These are phyloP conservation scores for Myripristis jacobus DNA, from an alignment of 2,797 vertebrate species.

Conservation along the genomic window DNA sequence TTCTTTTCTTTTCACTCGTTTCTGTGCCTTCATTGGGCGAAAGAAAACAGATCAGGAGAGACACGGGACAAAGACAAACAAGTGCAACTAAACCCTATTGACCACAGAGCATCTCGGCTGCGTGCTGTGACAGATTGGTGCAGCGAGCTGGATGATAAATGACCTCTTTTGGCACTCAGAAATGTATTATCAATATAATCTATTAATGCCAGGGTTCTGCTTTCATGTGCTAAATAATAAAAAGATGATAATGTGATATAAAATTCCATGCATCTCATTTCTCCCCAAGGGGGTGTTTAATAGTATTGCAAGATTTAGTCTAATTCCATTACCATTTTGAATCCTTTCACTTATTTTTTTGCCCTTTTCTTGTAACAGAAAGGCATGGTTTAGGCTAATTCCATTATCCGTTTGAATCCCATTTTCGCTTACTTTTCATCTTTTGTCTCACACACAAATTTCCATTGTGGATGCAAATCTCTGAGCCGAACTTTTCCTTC, in stretches of 20 bases:
- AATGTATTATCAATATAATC: slow-evolving; percentile 62
- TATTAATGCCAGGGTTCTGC: slow-evolving; percentile 60
- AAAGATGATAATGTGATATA: slow-evolving; percentile 63
- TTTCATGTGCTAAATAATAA: slow-evolving; percentile 71
- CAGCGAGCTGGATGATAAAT: slow-evolving; percentile 56
- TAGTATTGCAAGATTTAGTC: slow-evolving; percentile 57
- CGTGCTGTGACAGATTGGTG: slow-evolving; percentile 61
- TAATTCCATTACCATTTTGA: slow-evolving; percentile 61
- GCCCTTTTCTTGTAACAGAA: slow-evolving; percentile 58
- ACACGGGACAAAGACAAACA: slow-evolving; percentile 6
- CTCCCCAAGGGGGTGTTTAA: slow-evolving; percentile 46
- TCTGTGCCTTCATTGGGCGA: slow-evolving; percentile 17
- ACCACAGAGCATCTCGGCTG: slow-evolving; percentile 20
- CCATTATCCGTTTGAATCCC: slow-evolving; percentile 58
- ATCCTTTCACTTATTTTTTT: slow-evolving; percentile 34
- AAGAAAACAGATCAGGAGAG: slow-evolving; percentile 15
- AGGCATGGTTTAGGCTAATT: slow-evolving; percentile 50
- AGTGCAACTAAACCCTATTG: slow-evolving; percentile 8
- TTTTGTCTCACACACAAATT: slow-evolving; percentile 42
- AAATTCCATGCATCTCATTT: slow-evolving; percentile 54
- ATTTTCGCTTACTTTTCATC: slow-evolving; percentile 53
- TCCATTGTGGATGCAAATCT: slow-evolving; percentile 52
- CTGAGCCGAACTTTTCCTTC: slow-evolving; percentile 4
- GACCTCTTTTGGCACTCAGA: slow-evolving; percentile 49
- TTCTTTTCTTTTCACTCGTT: slow-evolving; percentile 27